Base-by-base conservation (phyloP, 2,888 invertebrate genomes). In the Hipparchia sbordonii region DNA sequence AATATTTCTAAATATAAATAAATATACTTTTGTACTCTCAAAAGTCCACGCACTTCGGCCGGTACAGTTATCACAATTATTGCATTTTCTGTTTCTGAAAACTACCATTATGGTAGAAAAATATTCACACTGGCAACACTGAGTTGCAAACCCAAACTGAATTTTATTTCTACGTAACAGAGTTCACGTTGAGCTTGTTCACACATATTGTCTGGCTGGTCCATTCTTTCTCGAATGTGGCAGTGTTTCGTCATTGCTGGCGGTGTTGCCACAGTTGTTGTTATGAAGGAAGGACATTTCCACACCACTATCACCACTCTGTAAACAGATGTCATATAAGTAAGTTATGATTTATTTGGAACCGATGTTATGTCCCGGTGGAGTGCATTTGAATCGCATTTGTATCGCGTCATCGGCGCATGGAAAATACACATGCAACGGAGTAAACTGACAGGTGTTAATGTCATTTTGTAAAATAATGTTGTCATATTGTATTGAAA, bases 241-340 rank as follows among this genome's bases (percentile, higher is more conserved):
- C 67, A 92, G 74, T 8, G 89, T 87, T 70, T 90, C 92, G 57
- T 92, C 93, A 67, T 89, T 89, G 75, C 85, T 88, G 0, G 89
- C 89, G 63, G 89, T 87, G 78, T 90, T 81, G 51, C 84, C 84
- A 76, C 88, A 89, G 81, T 95, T 96, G 89, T 96, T 96, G 88
- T 96, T 96, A 83, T 95, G 95, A 80, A 96, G 89, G 87, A 96
- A 96, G 67, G 96, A 95, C 94, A 96, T 95, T 91, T 96, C 96
- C 82, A 96, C 95, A 0, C 91, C 90, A 52, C 88, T 87, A 71
- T 93, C 93, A 1, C 89, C 89, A 67, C 89, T 86, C 92, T 93
- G 79, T 2, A 74, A 76, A 82, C 62, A 79, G 39, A 4, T 39
- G 39, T 39, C 39, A 39, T 39, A 39, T 39, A 39, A 39, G 39